Conservation (phyloP, 2,113 vertebrate species). For the Anser brachyrhynchus region DNA sequence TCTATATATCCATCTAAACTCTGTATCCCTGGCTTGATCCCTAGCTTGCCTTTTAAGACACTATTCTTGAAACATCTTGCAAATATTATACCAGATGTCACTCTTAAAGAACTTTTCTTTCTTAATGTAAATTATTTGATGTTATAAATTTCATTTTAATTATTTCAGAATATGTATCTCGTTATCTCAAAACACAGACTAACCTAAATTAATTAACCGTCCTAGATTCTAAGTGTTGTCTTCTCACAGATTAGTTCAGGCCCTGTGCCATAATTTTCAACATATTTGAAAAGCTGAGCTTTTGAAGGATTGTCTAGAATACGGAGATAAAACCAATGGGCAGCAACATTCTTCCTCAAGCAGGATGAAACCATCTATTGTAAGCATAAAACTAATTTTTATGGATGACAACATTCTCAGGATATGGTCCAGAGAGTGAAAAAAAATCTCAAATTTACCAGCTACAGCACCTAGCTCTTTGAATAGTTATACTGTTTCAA, state of each 20-base stretch:
- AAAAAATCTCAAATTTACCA: background rate
- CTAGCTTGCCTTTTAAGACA: background rate
- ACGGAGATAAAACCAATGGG: background rate
- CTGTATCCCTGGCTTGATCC: background rate
- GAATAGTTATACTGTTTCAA: background rate
- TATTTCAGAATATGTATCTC: background rate
- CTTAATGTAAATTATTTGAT: background rate
- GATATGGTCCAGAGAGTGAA: background rate
- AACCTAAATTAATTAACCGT: background rate
- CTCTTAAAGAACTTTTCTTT: background rate
- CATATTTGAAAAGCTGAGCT: background rate
- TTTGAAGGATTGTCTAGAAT: background rate
- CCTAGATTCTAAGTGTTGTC: background rate
- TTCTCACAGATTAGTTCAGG: background rate
- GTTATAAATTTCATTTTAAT: background rate
- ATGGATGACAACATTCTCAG: background rate
- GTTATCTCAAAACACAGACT: background rate
- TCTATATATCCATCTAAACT: background rate
- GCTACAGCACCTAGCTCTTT: background rate
- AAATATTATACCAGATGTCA: background rate
- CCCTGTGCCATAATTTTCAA: background rate
- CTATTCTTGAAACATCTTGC: background rate
- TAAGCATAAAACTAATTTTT: background rate
- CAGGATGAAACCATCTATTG: background rate
- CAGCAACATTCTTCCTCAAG: background rate